A percentile compares a stretch with the other conserved stretches of the same genome.
phyloP scores from a whole-genome alignment of 1,140 invertebrate genomes.

The Macrocentrus cingulum region DNA sequence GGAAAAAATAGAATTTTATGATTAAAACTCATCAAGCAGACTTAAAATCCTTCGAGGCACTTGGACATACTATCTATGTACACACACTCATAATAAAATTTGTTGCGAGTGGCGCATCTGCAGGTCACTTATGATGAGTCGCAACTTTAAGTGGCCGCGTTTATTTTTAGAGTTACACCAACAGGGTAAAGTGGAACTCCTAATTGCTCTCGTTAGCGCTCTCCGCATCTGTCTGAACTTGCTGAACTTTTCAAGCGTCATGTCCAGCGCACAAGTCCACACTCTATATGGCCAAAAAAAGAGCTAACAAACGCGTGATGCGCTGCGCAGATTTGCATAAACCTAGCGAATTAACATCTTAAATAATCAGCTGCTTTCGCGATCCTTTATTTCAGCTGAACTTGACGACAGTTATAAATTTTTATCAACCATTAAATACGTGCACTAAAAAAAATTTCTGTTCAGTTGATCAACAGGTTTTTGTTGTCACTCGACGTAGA shows the following conservation, averaged over 20 bases:
- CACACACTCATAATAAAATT: too few relatives aligned
- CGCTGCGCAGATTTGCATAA: too few relatives aligned
- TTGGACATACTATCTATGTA: neutral
- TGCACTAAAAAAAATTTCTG: too few relatives aligned
- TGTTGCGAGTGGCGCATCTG: slow-evolving; percentile 3
- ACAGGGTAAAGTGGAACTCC: slow-evolving; percentile 54
- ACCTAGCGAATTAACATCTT: too few relatives aligned
- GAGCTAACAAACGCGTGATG: too few relatives aligned
- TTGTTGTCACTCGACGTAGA: too few relatives aligned
- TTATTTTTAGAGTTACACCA: slow-evolving; percentile 54
- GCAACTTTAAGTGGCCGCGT: slow-evolving; percentile 48
- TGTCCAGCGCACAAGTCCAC: neutral
- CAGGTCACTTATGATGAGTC: slow-evolving; percentile 25
- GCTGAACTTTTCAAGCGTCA: slow-evolving; percentile 45
- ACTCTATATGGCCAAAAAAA: neutral
- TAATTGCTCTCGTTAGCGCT: slow-evolving; percentile 59
- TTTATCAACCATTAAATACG: too few relatives aligned
- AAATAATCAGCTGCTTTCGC: too few relatives aligned
- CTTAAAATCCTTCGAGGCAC: neutral
- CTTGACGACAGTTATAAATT: too few relatives aligned
- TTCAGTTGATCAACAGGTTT: too few relatives aligned
- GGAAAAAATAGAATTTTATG: too few relatives aligned
- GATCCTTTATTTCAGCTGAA: too few relatives aligned
- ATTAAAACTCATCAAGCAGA: neutral
- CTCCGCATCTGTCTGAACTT: slow-evolving; percentile 56